Conservation (phyloP, 2,888 invertebrate species). For the Tetrapedia diversipes region DNA sequence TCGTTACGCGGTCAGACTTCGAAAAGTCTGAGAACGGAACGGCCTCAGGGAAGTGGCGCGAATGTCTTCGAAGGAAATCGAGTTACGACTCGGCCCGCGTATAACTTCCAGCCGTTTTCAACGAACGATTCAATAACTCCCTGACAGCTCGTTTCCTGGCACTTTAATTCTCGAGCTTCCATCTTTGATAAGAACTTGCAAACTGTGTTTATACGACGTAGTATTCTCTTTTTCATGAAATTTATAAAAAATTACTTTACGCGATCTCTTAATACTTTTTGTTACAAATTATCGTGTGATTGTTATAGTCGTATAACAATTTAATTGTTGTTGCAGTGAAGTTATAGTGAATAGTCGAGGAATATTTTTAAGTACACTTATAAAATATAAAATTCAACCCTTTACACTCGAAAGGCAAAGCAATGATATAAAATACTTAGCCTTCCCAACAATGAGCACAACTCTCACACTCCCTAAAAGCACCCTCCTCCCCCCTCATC, state of each 20-base stretch:
- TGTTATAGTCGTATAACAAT: too few relatives aligned
- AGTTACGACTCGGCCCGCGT: slow-evolving; percentile 49
- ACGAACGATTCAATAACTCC: slow-evolving; percentile 57
- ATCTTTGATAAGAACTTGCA: slow-evolving; percentile 36
- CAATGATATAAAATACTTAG: too few relatives aligned
- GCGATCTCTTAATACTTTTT: not conserved
- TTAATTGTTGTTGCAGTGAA: too few relatives aligned
- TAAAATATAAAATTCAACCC: too few relatives aligned
- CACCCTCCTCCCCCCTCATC: too few relatives aligned
- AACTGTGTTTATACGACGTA: slow-evolving; percentile 15
- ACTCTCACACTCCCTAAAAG: too few relatives aligned
- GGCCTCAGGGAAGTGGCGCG: slow-evolving; percentile 31
- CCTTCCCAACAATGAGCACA: too few relatives aligned
- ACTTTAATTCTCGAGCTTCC: slow-evolving; percentile 41
- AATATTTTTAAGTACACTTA: too few relatives aligned
- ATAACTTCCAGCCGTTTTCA: slow-evolving; percentile 54
- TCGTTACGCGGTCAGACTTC: slow-evolving; percentile 55
- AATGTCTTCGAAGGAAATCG: slow-evolving; percentile 54
- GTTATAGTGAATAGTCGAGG: too few relatives aligned
- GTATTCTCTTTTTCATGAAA: slow-evolving; percentile 4
- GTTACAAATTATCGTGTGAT: too few relatives aligned
- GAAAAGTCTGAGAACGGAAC: slow-evolving; percentile 11
- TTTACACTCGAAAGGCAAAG: too few relatives aligned
- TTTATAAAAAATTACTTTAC: not conserved
- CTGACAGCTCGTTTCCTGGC: slow-evolving; percentile 27